phyloP scores from a whole-genome alignment of 2,797 vertebrate genomes.

The Danio tinwini region DNA sequence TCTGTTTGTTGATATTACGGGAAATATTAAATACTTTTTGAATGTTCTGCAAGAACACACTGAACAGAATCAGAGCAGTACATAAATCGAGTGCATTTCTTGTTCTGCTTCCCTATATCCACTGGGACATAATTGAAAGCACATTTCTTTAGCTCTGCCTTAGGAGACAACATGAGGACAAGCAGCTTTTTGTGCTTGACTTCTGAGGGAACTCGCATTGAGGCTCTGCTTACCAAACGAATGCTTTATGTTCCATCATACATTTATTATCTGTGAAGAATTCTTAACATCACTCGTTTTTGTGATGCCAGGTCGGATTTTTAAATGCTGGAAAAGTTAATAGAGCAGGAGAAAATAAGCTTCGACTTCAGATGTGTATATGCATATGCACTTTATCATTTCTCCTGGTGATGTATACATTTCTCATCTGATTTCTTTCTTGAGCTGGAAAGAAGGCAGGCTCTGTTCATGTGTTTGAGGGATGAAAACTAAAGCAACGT shows the following conservation, averaged over 20 bases:
- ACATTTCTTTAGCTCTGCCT: constrained; percentile 80
- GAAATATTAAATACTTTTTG: constrained; percentile 89
- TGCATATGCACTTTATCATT: neutral
- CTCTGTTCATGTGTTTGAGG: constrained; percentile 12
- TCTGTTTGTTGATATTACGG: constrained; percentile 81
- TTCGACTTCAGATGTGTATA: neutral
- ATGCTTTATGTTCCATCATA: neutral
- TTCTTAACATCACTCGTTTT: constrained; percentile 41
- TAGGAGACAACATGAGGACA: constrained; percentile 67
- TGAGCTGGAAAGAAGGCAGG: constrained; percentile 1
- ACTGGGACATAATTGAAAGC: constrained; percentile 94
- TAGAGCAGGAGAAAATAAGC: constrained; percentile 4
- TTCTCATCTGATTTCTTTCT: neutral
- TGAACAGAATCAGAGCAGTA: constrained; percentile 88
- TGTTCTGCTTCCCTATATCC: constrained; percentile 74
- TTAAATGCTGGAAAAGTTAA: constrained; percentile 29
- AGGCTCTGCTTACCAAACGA: constrained; percentile 18
- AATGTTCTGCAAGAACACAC: constrained; percentile 84
- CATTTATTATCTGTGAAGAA: constrained; percentile 27
- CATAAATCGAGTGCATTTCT: constrained; percentile 87
- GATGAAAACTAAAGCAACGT: constrained; percentile 16
- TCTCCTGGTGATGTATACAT: neutral
- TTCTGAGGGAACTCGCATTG: constrained; percentile 57
- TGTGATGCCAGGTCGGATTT: constrained; percentile 42
- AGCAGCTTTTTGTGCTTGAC: constrained; percentile 73